These are phyloP conservation scores for silkworm (Bombyx mori) DNA, from an alignment of 1,140 invertebrate species.

Conservation along the genomic window DNA sequence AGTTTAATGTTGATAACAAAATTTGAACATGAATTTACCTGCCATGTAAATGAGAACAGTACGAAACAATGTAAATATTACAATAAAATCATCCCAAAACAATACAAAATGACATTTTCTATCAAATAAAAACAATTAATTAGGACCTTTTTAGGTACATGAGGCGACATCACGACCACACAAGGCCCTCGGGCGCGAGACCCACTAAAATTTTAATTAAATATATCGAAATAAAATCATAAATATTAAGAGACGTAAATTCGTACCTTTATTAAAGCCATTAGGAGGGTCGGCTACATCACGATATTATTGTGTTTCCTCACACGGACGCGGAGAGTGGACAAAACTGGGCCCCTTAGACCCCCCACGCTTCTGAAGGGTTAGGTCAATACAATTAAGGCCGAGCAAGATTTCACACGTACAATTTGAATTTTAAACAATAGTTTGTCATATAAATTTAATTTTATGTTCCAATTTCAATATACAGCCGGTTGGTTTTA, in stretches of 20 bases:
- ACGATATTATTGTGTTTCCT: conserved; percentile 53
- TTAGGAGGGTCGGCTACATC: conserved; percentile 50
- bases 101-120: neutral
- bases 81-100: neutral
- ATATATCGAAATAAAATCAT: conserved; percentile 64
- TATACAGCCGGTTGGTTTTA: conserved; percentile 21
- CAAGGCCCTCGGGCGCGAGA: neutral
- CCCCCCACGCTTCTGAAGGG: conserved; percentile 18
- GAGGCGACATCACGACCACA: neutral
- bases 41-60: no score
- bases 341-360: conserved; percentile 16
- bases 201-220: conserved; percentile 61
- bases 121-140: conserved; percentile 1
- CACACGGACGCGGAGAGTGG: conserved; percentile 30
- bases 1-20: no score
- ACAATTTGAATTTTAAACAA: conserved; percentile 68
- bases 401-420: conserved; percentile 60
- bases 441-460: conserved; percentile 69
- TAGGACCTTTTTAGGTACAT: neutral
- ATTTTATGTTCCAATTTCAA: conserved; percentile 42
- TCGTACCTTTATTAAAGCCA: conserved; percentile 66
- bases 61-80: neutral
- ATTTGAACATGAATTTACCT: no score
- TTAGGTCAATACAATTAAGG: conserved; percentile 63
- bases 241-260: conserved; percentile 47